A percentile compares a stretch with the other conserved stretches of the same genome.
These are phyloP conservation scores for Pagrus major DNA, from an alignment of 2,113 vertebrate species.

Conservation along the genomic window DNA sequence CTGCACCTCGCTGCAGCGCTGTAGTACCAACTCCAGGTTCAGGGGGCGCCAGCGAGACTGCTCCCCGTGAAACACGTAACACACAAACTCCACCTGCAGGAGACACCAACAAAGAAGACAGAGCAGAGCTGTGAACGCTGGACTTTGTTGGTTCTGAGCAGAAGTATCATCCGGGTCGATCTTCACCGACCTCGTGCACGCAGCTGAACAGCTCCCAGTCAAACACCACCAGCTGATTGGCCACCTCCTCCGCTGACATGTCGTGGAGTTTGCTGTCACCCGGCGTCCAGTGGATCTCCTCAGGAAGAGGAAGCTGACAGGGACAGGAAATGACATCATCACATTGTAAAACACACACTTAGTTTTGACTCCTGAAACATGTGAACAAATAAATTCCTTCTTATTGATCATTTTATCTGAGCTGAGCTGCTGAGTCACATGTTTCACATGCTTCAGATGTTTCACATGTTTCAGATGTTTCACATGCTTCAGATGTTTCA, in stretches of 20 bases:
- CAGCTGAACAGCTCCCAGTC: constrained; percentile 98
- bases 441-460: no score
- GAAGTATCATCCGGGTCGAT: no score
- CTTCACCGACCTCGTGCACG: constrained; percentile 91
- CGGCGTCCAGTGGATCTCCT: constrained; percentile 94
- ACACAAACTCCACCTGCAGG: constrained; percentile 94
- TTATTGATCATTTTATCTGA: no score
- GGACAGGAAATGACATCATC: neutral
- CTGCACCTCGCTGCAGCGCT: constrained; percentile 97
- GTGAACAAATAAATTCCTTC: no score
- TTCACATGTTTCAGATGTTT: no score
- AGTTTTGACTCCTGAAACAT: no score
- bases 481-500: no score
- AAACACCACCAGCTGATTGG: constrained; percentile 94
- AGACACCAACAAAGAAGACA: constrained; percentile 14
- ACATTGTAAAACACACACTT: neutral
- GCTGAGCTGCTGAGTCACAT: no score
- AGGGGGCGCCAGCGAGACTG: constrained; percentile 94
- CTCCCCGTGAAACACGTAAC: constrained; percentile 96
- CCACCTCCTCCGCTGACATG: constrained; percentile 93
- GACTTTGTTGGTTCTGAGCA: neutral
- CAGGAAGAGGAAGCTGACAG: constrained; percentile 91
- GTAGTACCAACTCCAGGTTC: constrained; percentile 96
- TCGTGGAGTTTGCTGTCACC: constrained; percentile 96
- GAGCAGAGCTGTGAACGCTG: neutral